Conservation (phyloP, 2,888 invertebrate genomes). For the Ophonus ardosiacus region DNA sequence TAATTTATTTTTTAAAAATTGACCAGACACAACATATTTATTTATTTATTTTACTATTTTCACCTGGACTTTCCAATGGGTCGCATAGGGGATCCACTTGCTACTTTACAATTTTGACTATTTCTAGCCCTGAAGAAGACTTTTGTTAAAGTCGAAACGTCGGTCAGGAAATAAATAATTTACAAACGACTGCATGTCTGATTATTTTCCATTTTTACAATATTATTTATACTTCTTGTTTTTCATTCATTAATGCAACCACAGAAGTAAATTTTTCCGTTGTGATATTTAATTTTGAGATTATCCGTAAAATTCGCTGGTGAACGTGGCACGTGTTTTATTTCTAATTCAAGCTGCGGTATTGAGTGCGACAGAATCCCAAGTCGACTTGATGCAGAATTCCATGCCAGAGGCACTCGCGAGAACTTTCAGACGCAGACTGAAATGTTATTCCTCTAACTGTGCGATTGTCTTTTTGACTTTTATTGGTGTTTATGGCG, state of each 20-base stretch:
- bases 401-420: constrained; percentile 24
- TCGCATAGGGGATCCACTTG: no score
- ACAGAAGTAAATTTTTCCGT: neutral
- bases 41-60: no score
- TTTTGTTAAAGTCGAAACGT: no score
- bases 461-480: constrained; percentile 53
- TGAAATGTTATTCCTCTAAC: constrained; percentile 46
- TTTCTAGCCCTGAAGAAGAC: no score
- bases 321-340: neutral
- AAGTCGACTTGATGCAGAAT: neutral
- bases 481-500: constrained; percentile 50
- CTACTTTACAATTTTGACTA: no score
- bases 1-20: no score
- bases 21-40: no score
- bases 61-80: no score
- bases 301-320: neutral
- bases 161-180: no score
- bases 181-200: no score
- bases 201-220: no score
- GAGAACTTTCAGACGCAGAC: constrained; percentile 23
- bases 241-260: neutral
- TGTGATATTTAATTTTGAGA: neutral
- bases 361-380: neutral
- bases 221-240: neutral
- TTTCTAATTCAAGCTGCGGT: neutral